Evolutionary conservation across 2,888 invertebrate genomes (phyloP).

Genomic region (Pomacea canaliculata): DNA sequence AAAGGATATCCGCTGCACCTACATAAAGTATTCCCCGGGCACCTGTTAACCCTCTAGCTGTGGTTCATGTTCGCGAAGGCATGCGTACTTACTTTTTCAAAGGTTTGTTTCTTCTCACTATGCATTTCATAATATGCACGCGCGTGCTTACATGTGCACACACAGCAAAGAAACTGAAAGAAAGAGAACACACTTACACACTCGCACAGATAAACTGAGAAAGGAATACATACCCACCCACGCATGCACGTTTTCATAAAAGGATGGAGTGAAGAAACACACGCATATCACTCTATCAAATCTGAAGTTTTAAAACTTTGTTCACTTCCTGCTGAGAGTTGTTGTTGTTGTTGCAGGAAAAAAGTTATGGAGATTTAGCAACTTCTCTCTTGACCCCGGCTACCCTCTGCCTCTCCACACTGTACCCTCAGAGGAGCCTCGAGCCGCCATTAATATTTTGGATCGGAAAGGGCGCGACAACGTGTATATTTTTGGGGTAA

Average conservation of each 20-base stretch:
- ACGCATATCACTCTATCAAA: too few relatives aligned
- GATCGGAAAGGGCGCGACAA: conserved; percentile 11
- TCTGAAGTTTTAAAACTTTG: too few relatives aligned
- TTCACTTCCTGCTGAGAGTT: too few relatives aligned
- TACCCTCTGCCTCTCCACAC: conserved; percentile 7
- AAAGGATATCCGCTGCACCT: conserved; percentile 25
- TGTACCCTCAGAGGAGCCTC: conserved; percentile 10
- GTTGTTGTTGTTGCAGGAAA: neutral
- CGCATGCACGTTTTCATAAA: too few relatives aligned
- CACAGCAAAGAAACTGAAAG: too few relatives aligned
- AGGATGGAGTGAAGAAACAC: too few relatives aligned
- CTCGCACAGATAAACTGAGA: too few relatives aligned
- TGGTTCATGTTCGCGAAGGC: conserved; percentile 21
- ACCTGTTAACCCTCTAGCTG: conserved; percentile 19
- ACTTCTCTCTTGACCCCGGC: conserved; percentile 18
- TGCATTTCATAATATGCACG: too few relatives aligned
- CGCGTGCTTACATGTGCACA: too few relatives aligned
- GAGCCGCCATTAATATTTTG: conserved; percentile 17
- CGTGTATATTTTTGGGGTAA: conserved; percentile 27
- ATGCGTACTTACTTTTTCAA: conserved; percentile 28
- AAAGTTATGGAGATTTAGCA: conserved; percentile 23
- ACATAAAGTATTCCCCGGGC: conserved; percentile 20
- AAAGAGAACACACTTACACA: too few relatives aligned
- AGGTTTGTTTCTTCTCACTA: conserved; percentile 6
- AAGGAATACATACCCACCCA: too few relatives aligned